These are phyloP conservation scores for Gallinago stenura DNA, from an alignment of 2,797 vertebrate species.

Conservation along the genomic window DNA sequence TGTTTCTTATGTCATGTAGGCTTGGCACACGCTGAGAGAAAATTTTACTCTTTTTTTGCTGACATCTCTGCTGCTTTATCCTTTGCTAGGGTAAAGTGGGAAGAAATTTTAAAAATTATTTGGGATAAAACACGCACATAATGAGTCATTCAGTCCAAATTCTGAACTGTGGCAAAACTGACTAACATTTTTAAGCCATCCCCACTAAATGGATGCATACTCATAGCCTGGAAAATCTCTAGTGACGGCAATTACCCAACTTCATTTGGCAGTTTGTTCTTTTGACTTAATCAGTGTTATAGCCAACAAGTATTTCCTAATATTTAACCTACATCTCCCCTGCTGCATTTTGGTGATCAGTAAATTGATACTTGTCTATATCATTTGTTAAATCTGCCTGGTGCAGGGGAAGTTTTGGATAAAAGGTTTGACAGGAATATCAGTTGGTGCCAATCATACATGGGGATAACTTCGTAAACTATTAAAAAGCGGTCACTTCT, in stretches of 20 bases:
- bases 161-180: slow-evolving; percentile 20
- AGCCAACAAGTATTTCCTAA: slow-evolving; percentile 16
- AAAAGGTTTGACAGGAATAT: slow-evolving; percentile 32
- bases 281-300: slow-evolving; percentile 15
- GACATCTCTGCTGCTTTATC: slow-evolving; percentile 11
- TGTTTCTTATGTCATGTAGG: slow-evolving; percentile 39
- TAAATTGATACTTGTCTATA: not conserved
- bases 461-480: not conserved
- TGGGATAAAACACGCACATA: slow-evolving; percentile 3
- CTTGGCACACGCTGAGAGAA: not conserved
- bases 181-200: slow-evolving; percentile 43
- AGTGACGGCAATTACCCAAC: slow-evolving; percentile 61
- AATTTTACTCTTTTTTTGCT: slow-evolving; percentile 3
- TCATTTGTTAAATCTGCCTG: not conserved
- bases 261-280: slow-evolving; percentile 59
- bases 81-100: not conserved
- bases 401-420: not conserved
- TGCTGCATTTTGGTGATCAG: not conserved
- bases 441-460: slow-evolving; percentile 22
- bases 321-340: not conserved
- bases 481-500: not conserved
- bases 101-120: not conserved
- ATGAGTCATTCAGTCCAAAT: slow-evolving; percentile 9
- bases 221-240: slow-evolving; percentile 51
- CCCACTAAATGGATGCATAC: slow-evolving; percentile 1